These are phyloP conservation scores for Rhysida immarginata DNA, from an alignment of 1,140 invertebrate genomes.

Conservation along the genomic window DNA sequence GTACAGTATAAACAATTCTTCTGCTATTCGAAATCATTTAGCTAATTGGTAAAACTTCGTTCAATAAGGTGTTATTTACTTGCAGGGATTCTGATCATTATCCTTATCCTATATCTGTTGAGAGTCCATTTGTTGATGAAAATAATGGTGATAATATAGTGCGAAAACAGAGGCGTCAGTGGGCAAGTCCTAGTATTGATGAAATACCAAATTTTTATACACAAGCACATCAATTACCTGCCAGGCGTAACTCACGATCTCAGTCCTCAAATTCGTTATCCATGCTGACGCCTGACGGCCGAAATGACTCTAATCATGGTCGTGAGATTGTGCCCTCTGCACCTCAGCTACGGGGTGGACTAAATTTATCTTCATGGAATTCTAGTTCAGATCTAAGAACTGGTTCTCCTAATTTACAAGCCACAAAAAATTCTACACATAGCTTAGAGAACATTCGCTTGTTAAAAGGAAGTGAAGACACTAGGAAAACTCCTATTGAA, in stretches of 20 bases:
- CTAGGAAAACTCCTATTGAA: too few species aligned
- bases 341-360: neutral
- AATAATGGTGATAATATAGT: neutral
- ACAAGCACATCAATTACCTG: neutral
- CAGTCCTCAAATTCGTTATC: neutral
- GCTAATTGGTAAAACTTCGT: too few species aligned
- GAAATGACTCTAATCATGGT: neutral
- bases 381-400: neutral
- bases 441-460: neutral
- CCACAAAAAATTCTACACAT: neutral
- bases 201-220: conserved; percentile 1
- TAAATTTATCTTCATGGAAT: neutral
- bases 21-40: too few species aligned
- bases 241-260: neutral
- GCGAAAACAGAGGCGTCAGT: neutral
- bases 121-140: neutral
- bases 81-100: too few species aligned
- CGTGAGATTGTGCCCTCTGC: neutral
- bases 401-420: neutral
- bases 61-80: too few species aligned
- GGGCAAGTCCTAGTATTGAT: neutral
- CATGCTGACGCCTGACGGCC: neutral
- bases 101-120: too few species aligned
- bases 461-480: too few species aligned
- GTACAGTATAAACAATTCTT: too few species aligned